Percentiles rank a stretch among this genome's conserved stretches.
Conservation (phyloP, 2,113 vertebrate genomes). For the Oncorhynchus masou region DNA sequence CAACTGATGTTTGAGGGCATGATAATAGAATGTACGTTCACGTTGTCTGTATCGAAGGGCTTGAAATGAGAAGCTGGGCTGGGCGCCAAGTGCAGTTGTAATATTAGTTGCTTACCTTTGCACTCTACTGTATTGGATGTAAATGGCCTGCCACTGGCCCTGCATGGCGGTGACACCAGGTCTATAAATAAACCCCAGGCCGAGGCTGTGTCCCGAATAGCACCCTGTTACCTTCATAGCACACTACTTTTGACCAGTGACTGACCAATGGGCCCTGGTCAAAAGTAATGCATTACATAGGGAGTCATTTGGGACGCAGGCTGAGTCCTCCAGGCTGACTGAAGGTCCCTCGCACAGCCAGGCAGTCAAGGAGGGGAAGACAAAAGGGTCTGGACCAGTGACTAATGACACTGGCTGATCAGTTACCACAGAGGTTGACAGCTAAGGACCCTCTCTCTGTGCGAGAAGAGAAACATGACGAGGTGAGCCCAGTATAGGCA, state of each 20-base stretch:
- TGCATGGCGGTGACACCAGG: conserved; percentile 34
- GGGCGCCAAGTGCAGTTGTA: conserved; percentile 38
- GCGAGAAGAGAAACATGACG: conserved; percentile 12
- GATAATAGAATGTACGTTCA: conserved; percentile 19
- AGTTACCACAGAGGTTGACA: conserved; percentile 49
- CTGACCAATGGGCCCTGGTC: too few species aligned
- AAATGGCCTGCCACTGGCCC: conserved; percentile 52
- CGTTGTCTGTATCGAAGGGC: conserved; percentile 27
- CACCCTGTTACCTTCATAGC: too few species aligned
- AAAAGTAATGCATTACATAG: too few species aligned
- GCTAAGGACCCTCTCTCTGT: conserved; percentile 24
- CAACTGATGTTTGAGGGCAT: conserved; percentile 35
- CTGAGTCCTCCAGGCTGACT: conserved; percentile 37
- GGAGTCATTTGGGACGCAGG: too few species aligned
- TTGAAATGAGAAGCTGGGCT: conserved; percentile 22
- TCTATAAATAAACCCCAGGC: conserved; percentile 61
- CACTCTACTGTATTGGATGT: conserved; percentile 56
- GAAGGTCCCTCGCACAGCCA: conserved; percentile 44
- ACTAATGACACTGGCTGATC: conserved; percentile 56
- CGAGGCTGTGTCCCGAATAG: too few species aligned
- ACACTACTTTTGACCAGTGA: too few species aligned
- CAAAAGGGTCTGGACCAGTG: conserved; percentile 23
- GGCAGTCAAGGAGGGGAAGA: background rate
- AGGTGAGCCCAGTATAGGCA: background rate
- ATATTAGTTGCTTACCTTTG: conserved; percentile 54